phyloP scores from a whole-genome alignment of 2,113 vertebrate genomes.

The Cricetomys ansorgei region DNA sequence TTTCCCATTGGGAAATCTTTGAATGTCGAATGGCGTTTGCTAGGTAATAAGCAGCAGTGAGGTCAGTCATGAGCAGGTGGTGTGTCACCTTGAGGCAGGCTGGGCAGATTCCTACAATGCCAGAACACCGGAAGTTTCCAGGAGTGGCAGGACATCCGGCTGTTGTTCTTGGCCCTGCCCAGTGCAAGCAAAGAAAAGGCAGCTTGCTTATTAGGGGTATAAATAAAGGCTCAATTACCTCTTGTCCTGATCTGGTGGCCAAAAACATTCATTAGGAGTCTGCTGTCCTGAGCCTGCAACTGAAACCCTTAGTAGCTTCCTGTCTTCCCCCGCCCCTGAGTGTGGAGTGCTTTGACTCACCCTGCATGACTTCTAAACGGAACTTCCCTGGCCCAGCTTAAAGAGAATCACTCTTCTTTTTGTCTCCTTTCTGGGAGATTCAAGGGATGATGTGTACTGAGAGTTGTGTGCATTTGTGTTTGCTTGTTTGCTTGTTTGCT shows the following conservation, averaged over 20 bases:
- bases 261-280: constrained; percentile 50
- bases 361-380: background rate
- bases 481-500: background rate
- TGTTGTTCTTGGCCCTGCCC: background rate
- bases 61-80: constrained; percentile 32
- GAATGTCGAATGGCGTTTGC: background rate
- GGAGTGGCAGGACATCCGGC: background rate
- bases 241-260: background rate
- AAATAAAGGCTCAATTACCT: constrained; percentile 45
- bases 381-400: background rate
- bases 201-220: constrained; percentile 39
- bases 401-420: constrained; percentile 13
- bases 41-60: background rate
- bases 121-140: background rate
- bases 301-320: constrained; percentile 43
- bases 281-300: background rate
- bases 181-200: constrained; percentile 33
- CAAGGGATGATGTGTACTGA: background rate
- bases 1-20: background rate
- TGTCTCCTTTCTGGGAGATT: background rate
- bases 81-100: background rate
- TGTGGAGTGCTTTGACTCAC: constrained; percentile 23
- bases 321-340: background rate
- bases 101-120: constrained; percentile 41
- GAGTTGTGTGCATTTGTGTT: background rate